phyloP scores from a whole-genome alignment of 1,140 invertebrate species.

The Coenobita brevimanus region DNA sequence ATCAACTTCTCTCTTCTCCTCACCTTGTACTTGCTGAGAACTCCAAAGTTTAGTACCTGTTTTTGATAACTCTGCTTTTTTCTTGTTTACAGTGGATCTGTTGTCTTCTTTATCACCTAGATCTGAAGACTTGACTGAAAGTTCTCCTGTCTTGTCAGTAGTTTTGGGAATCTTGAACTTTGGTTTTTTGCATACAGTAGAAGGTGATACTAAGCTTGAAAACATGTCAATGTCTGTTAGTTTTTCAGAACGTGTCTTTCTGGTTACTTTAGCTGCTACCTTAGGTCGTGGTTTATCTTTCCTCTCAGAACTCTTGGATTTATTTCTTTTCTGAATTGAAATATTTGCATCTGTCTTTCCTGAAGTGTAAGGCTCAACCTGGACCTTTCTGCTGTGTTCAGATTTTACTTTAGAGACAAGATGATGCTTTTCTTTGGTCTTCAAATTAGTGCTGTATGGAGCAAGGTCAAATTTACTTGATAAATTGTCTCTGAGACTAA shows the following conservation, averaged over 20 bases:
- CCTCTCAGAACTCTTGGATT: background rate
- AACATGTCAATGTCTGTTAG: conserved; percentile 58
- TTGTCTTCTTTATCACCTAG: too few relatives aligned
- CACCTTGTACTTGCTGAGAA: too few relatives aligned
- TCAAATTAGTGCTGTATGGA: conserved; percentile 28
- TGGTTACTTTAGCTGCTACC: conserved; percentile 61
- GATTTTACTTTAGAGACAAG: conserved; percentile 3
- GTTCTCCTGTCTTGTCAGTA: background rate
- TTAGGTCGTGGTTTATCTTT: conserved; percentile 37
- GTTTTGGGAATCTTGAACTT: conserved; percentile 47
- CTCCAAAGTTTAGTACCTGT: too few relatives aligned
- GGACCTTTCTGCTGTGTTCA: conserved; percentile 9
- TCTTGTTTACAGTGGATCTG: too few relatives aligned
- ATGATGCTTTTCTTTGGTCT: conserved; percentile 36
- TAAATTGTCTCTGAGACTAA: conserved; percentile 38
- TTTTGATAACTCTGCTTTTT: too few relatives aligned
- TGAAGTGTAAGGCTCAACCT: background rate
- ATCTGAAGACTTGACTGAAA: background rate
- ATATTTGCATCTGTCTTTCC: conserved; percentile 50
- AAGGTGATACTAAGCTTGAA: background rate
- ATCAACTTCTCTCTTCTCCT: too few relatives aligned
- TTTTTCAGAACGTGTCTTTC: conserved; percentile 51
- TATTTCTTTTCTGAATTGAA: conserved; percentile 49
- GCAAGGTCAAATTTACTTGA: conserved; percentile 38
- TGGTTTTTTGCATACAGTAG: background rate